phyloP scores from a whole-genome alignment of 2,113 vertebrate species.

The Psettodes erumei region DNA sequence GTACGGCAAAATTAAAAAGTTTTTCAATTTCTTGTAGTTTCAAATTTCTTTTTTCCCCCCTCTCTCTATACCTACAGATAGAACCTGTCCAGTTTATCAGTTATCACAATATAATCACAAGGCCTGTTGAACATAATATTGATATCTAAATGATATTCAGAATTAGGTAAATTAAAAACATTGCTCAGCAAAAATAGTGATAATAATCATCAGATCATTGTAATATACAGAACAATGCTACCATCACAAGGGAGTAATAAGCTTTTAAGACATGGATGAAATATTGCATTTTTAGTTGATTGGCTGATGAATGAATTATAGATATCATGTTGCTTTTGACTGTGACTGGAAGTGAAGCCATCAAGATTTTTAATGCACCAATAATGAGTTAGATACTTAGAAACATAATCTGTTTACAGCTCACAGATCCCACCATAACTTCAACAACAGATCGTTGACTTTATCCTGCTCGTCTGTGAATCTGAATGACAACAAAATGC shows the following conservation, averaged over 20 bases:
- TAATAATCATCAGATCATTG: not conserved
- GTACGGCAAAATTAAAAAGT: no score
- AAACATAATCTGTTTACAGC: not conserved
- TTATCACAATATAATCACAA: not conserved
- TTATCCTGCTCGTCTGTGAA: not conserved
- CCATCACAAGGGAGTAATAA: not conserved
- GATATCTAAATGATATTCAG: not conserved
- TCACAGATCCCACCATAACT: not conserved
- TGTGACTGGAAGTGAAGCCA: not conserved
- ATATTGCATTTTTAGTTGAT: constrained; percentile 1
- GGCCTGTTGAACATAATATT: not conserved
- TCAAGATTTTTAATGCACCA: not conserved
- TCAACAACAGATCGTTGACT: not conserved
- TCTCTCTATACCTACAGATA: not conserved
- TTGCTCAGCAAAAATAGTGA: not conserved
- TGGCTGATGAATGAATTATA: not conserved
- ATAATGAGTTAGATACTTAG: not conserved
- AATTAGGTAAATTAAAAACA: not conserved
- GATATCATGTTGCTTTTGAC: constrained; percentile 27
- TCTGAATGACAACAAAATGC: no score
- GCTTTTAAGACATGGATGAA: not conserved
- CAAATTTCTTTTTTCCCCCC: constrained; percentile 3
- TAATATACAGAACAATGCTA: not conserved
- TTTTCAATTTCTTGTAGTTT: constrained; percentile 5
- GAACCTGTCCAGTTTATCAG: not conserved